Conservation (phyloP, 2,797 vertebrate species). For the Anomalospiza imberbis region DNA sequence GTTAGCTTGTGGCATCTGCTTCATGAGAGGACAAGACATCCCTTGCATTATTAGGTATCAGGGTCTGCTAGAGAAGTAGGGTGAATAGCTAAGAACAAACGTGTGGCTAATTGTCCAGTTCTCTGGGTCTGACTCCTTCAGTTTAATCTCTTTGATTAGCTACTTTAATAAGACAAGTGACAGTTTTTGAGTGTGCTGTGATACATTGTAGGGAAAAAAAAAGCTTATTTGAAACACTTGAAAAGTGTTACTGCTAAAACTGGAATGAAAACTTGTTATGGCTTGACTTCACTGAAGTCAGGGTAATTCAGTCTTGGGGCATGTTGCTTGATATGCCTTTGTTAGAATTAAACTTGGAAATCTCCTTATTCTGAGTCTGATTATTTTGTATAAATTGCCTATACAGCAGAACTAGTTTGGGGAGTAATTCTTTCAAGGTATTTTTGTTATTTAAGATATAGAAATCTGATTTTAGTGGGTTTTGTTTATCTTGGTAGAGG, state of each 20-base stretch:
- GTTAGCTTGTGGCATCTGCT: not conserved
- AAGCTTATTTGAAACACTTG: not conserved
- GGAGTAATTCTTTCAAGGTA: not conserved
- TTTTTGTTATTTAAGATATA: not conserved
- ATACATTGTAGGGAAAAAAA: not conserved
- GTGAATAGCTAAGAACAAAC: not conserved
- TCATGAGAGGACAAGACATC: not conserved
- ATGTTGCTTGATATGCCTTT: not conserved
- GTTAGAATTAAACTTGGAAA: not conserved
- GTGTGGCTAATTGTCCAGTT: not conserved
- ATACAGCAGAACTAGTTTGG: not conserved
- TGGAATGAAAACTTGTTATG: not conserved
- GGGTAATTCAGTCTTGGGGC: not conserved
- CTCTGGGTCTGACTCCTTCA: not conserved
- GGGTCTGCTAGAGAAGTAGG: not conserved
- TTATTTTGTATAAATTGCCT: not conserved
- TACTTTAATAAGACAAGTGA: not conserved
- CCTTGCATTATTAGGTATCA: not conserved
- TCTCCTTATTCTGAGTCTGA: not conserved
- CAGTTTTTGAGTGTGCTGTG: not conserved
- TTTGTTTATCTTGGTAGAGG: not conserved
- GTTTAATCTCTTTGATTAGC: not conserved
- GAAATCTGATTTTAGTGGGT: not conserved
- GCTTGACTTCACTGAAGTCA: not conserved
- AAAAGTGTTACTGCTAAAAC: not conserved